Evolutionary conservation across 2,888 invertebrate genomes (phyloP).

Genomic region (Dynastes maya): DNA sequence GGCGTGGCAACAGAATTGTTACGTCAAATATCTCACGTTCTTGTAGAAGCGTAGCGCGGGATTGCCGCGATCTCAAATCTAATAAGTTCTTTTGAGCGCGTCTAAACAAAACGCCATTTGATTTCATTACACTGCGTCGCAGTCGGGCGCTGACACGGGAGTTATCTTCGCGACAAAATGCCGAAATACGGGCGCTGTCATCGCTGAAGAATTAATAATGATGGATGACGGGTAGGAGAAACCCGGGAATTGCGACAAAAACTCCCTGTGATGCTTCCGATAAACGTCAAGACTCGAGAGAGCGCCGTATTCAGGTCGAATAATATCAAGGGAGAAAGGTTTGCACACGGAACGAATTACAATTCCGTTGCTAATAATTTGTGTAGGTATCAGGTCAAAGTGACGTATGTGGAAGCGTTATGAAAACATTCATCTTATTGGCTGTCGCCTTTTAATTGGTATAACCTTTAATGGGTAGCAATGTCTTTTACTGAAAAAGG

Average conservation of each 20-base stretch:
- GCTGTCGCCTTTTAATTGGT: not conserved
- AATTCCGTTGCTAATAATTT: not conserved
- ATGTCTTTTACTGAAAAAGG: not conserved
- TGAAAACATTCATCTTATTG: not conserved
- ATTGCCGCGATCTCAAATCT: slow-evolving; percentile 15
- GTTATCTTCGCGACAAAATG: slow-evolving; percentile 31
- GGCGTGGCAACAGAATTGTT: not conserved
- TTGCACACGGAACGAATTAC: not conserved
- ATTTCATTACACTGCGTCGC: slow-evolving; percentile 17
- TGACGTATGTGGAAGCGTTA: no score
- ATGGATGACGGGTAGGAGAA: slow-evolving; percentile 21
- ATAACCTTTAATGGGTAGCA: not conserved
- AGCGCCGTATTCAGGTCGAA: slow-evolving; percentile 8
- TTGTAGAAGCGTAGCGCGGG: not conserved
- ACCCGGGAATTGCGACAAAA: slow-evolving; percentile 7
- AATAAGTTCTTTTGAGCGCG: slow-evolving; percentile 26
- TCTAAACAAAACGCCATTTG: slow-evolving; percentile 37
- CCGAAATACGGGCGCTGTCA: slow-evolving; percentile 37
- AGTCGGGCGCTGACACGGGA: slow-evolving; percentile 16
- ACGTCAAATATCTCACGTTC: not conserved
- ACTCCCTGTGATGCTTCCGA: slow-evolving; percentile 21
- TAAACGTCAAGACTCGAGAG: slow-evolving; percentile 14
- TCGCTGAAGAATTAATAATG: slow-evolving; percentile 34
- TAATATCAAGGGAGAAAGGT: not conserved
- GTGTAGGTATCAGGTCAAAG: not conserved